A percentile compares a stretch with the other conserved stretches of the same genome.
These are phyloP conservation scores for Dolichotis patagonum DNA, from an alignment of 2,113 vertebrate genomes.

Conservation along the genomic window DNA sequence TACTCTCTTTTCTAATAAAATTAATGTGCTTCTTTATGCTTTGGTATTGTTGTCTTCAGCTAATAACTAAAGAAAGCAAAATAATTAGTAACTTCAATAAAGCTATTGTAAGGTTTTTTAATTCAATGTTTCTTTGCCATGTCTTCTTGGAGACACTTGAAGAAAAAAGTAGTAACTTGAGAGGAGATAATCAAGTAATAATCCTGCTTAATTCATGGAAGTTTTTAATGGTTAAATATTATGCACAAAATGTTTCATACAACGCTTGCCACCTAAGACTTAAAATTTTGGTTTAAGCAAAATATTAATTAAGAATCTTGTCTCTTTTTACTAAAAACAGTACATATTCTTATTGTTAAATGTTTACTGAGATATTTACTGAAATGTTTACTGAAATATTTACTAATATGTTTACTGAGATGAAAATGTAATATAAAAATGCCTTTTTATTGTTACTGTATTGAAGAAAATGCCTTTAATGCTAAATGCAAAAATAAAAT, in stretches of 20 bases:
- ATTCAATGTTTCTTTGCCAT: conserved; percentile 22
- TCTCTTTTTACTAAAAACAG: background rate
- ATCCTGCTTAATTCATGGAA: conserved; percentile 54
- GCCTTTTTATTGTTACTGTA: background rate
- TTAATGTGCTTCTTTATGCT: conserved; percentile 13
- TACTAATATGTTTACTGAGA: background rate
- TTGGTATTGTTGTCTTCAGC: background rate
- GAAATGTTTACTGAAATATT: no score
- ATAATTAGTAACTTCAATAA: background rate
- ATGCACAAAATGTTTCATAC: conserved; percentile 27
- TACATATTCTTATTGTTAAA: conserved; percentile 11
- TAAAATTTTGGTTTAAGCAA: conserved; percentile 56
- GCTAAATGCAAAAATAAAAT: background rate
- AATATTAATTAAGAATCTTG: conserved; percentile 66
- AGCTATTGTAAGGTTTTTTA: conserved; percentile 17
- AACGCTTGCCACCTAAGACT: conserved; percentile 37
- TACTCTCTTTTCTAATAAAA: conserved; percentile 22
- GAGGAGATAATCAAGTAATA: conserved; percentile 57
- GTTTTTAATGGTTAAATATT: conserved; percentile 47
- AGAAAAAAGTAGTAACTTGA: conserved; percentile 28
- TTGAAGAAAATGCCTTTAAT: conserved; percentile 50
- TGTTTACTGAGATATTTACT: no score
- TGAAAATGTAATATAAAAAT: conserved; percentile 27
- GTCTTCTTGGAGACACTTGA: conserved; percentile 16
- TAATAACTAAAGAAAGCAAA: no score